phyloP scores from a whole-genome alignment of 1,140 invertebrate genomes.

The Penaeus vannamei region DNA sequence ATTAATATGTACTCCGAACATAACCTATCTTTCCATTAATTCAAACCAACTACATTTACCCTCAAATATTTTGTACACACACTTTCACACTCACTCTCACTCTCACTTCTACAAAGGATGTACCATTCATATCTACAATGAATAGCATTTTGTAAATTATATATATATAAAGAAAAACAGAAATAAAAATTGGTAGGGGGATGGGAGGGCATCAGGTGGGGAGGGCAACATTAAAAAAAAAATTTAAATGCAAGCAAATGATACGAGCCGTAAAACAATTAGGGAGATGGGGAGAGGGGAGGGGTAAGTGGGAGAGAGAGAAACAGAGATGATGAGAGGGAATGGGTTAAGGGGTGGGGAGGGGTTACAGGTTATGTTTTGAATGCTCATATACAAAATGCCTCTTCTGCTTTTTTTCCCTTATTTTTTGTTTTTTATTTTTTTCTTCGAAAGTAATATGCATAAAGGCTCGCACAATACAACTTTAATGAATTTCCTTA shows the following conservation, averaged over 20 bases:
- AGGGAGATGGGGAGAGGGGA: not conserved
- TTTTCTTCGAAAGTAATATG: slow-evolving; percentile 5
- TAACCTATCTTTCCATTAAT: slow-evolving; percentile 60
- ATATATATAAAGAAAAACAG: not conserved
- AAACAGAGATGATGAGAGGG: not conserved
- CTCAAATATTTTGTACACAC: slow-evolving; percentile 55
- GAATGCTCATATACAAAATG: slow-evolving; percentile 37
- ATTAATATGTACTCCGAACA: slow-evolving; percentile 64
- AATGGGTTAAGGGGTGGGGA: not conserved
- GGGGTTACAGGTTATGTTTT: not conserved
- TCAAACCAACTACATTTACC: slow-evolving; percentile 57
- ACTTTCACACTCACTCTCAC: slow-evolving; percentile 36
- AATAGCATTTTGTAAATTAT: slow-evolving; percentile 13
- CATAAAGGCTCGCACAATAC: slow-evolving; percentile 33
- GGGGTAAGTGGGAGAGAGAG: not conserved
- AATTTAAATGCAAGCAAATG: slow-evolving; percentile 8
- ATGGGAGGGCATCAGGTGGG: slow-evolving; percentile 4
- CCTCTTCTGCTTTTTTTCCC: slow-evolving; percentile 7
- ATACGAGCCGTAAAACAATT: slow-evolving; percentile 1
- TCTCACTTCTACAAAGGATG: slow-evolving; percentile 25
- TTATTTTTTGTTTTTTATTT: no score
- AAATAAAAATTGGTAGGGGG: not conserved
- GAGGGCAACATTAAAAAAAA: not conserved
- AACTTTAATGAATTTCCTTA: slow-evolving; percentile 22
- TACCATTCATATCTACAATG: not conserved